Conservation (phyloP, 2,113 vertebrate species). For the Mustelus asterias region DNA sequence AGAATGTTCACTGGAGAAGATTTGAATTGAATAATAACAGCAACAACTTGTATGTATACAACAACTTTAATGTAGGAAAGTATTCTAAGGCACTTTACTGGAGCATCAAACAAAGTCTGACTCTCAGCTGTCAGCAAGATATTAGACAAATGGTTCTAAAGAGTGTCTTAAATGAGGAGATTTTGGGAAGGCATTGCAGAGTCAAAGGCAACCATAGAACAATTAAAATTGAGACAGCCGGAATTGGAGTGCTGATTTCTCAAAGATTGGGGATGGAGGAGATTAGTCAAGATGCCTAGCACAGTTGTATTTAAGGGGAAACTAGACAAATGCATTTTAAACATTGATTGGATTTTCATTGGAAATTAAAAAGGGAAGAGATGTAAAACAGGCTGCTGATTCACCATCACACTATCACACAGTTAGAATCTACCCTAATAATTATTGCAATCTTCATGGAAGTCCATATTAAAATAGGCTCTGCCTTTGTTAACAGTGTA, state of each 20-base stretch:
- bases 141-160: background rate
- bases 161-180: background rate
- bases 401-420: too few relatives aligned
- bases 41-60: background rate
- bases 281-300: too few relatives aligned
- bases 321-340: too few relatives aligned
- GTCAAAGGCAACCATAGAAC: background rate
- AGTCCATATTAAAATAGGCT: too few relatives aligned
- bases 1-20: background rate
- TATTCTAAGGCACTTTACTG: background rate
- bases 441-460: too few relatives aligned
- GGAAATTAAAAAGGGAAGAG: too few relatives aligned
- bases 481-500: too few relatives aligned
- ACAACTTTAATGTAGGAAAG: background rate
- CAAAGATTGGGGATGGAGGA: too few relatives aligned
- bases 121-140: background rate
- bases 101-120: background rate
- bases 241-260: background rate
- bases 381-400: too few relatives aligned
- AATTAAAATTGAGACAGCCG: background rate
- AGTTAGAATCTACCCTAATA: too few relatives aligned
- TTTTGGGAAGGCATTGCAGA: background rate
- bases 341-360: too few relatives aligned
- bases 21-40: background rate
- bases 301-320: too few relatives aligned